phyloP scores from a whole-genome alignment of 2,797 vertebrate genomes.

The Natrix natrix region DNA sequence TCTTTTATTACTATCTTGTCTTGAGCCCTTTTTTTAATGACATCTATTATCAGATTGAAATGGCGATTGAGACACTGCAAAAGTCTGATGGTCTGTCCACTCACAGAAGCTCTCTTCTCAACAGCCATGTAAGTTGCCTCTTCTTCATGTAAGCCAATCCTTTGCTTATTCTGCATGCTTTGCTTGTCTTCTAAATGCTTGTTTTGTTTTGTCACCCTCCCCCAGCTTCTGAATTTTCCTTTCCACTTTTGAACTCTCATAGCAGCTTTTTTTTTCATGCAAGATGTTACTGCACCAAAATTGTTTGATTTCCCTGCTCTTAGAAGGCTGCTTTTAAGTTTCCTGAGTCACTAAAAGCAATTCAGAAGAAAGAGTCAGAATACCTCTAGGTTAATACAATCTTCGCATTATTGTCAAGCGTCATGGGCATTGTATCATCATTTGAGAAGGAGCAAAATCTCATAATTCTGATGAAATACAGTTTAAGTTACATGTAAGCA shows the following conservation, averaged over 20 bases:
- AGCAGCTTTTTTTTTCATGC: constrained; percentile 58
- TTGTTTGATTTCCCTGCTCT: constrained; percentile 38
- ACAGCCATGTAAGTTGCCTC: constrained; percentile 86
- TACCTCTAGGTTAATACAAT: constrained; percentile 38
- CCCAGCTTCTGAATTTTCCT: constrained; percentile 65
- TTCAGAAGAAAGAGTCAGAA: constrained; percentile 43
- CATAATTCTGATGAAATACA: not conserved
- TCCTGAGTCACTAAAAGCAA: constrained; percentile 27
- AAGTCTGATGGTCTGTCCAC: constrained; percentile 85
- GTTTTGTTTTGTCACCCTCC: constrained; percentile 67
- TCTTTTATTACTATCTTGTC: constrained; percentile 79
- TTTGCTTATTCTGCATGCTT: constrained; percentile 79
- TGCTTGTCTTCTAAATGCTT: constrained; percentile 74
- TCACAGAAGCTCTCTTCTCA: constrained; percentile 85
- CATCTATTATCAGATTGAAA: constrained; percentile 87
- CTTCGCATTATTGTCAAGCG: constrained; percentile 24
- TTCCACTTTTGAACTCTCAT: constrained; percentile 62
- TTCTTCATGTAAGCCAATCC: constrained; percentile 74
- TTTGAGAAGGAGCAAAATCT: not conserved
- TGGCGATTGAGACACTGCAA: constrained; percentile 86
- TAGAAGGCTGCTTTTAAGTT: constrained; percentile 47
- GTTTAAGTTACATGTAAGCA: not conserved
- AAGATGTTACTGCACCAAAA: constrained; percentile 56
- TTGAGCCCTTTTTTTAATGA: constrained; percentile 84
- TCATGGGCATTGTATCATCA: constrained; percentile 2